Base-by-base conservation (phyloP, 2,888 invertebrate species). In the Nebria salina region DNA sequence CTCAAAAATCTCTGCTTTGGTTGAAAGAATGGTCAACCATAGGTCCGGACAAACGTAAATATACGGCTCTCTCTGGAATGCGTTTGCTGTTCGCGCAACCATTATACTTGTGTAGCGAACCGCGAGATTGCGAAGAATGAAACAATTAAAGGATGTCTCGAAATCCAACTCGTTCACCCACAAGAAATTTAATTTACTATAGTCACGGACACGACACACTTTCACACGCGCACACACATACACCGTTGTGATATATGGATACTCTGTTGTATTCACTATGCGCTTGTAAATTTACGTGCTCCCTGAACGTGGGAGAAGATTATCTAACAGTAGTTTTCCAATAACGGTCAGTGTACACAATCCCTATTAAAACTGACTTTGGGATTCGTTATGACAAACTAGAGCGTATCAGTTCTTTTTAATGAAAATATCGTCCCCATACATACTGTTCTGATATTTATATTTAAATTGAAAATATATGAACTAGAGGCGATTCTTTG, bases 91-190 rank as follows among this genome's bases (percentile, higher is more conserved):
- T 70, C 70, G 42, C 65, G 64, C 65, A 20, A 72, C 20, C 81
- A 76, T 81, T 72, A 81, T 81, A 76, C 73, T 81, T 81, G 81
- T 81, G 81, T 76, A 81, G 72, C 81, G 76, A 66, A 81, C 76
- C 81, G 76, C 76, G 81, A 81, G 81, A 76, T 81, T 81, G 76
- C 81, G 76, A 76, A 81, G 72, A 81, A 81, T 81, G 81, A 81
- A 81, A 81, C 81, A 81, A 81, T 81, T 81, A 81, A 76, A 76
- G 81, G 76, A 81, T 81, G 81, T 70, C 66, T 66, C 11, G 75
- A 75, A 75, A 75, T 66, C 66, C 41, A 34, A 20, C 66, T 41
- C 76, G 66, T 42, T 65, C 25, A 75, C 70, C 80, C 68, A 43
- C 70, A 70, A 70, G 70, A 70, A 75, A 75, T 80, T 80, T 80